These are phyloP conservation scores for Carettochelys insculpta DNA, from an alignment of 2,113 vertebrate genomes.

Conservation along the genomic window DNA sequence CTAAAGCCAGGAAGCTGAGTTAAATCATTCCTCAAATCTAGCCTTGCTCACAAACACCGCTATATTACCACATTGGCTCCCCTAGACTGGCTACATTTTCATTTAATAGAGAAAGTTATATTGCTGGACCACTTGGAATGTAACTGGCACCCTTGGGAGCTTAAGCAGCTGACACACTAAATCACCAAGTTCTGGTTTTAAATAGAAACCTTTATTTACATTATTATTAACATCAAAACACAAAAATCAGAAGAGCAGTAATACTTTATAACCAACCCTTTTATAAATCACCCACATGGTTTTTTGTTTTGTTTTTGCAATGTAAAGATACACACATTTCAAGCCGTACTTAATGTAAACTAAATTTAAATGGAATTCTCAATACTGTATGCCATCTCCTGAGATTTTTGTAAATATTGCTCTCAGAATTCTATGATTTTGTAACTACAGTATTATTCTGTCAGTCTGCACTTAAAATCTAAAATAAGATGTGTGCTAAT, in stretches of 20 bases:
- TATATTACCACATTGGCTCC: neutral
- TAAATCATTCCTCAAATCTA: neutral
- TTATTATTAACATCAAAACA: constrained; percentile 89
- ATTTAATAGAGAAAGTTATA: neutral
- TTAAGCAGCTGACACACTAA: neutral
- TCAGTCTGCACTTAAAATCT: constrained; percentile 29
- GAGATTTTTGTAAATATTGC: constrained; percentile 78
- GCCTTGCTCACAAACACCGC: neutral
- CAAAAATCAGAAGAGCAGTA: constrained; percentile 78
- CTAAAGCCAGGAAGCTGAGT: neutral
- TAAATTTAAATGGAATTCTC: constrained; percentile 70
- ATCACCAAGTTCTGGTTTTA: constrained; percentile 76
- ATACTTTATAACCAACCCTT: constrained; percentile 84
- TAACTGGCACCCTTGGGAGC: neutral
- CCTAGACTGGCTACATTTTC: neutral
- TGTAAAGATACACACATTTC: constrained; percentile 60
- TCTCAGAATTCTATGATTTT: constrained; percentile 74
- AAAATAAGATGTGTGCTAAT: constrained; percentile 55
- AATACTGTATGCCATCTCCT: constrained; percentile 76
- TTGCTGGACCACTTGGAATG: neutral
- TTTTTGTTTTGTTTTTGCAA: constrained; percentile 58
- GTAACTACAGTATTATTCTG: constrained; percentile 48
- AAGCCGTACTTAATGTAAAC: constrained; percentile 76
- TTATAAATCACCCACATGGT: constrained; percentile 60
- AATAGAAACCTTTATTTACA: constrained; percentile 99